Conservation (phyloP, 92 coral and sea anemone species). For the Porites evermanni region DNA sequence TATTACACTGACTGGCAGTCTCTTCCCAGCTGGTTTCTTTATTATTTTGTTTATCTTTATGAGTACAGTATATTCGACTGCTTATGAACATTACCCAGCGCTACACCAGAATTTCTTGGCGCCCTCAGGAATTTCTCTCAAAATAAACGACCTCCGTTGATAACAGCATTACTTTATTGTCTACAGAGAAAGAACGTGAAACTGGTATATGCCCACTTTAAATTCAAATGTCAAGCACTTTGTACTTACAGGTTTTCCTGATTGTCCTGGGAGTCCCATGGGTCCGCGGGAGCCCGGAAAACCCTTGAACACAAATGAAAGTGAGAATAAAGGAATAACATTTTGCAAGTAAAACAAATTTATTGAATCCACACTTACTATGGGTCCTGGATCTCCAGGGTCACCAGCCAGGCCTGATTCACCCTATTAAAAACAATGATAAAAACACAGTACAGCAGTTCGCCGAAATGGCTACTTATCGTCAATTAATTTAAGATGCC, state of each 20-base stretch:
- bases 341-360: too few species aligned
- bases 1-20: too few species aligned
- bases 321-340: too few species aligned
- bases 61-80: too few species aligned
- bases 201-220: too few species aligned
- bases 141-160: too few species aligned
- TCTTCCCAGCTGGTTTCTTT: not conserved
- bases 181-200: not conserved
- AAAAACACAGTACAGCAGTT: not conserved
- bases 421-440: constrained; percentile 30
- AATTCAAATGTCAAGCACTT: too few species aligned
- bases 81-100: too few species aligned
- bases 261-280: constrained; percentile 70
- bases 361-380: constrained; percentile 31
- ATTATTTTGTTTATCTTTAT: too few species aligned
- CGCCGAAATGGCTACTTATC: not conserved
- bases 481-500: too few species aligned
- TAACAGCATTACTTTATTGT: not conserved
- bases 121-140: too few species aligned
- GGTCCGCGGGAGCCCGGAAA: constrained; percentile 66
- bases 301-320: constrained; percentile 46
- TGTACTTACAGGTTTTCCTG: constrained; percentile 77
- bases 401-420: constrained; percentile 61
- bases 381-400: constrained; percentile 69
- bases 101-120: too few species aligned